A percentile compares a stretch with the other conserved stretches of the same genome.
Conservation (phyloP, 2,888 invertebrate genomes). For the Globia sparganii region DNA sequence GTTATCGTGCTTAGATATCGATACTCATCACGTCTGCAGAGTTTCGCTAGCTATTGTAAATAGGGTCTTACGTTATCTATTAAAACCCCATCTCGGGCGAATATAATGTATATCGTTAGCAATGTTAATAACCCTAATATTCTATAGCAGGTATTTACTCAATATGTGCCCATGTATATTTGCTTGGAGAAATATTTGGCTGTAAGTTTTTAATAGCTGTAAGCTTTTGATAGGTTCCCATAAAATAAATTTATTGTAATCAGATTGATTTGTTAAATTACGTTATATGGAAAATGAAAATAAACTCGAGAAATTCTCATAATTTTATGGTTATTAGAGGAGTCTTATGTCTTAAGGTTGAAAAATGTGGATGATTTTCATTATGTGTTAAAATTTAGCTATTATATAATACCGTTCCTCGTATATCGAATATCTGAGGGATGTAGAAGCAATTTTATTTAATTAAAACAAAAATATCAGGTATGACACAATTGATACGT, state of each 20-base stretch:
- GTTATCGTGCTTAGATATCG: no score
- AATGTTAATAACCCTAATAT: conserved; percentile 25
- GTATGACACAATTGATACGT: no score
- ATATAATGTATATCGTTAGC: conserved; percentile 43
- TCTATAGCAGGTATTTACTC: conserved; percentile 8
- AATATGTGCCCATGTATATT: conserved; percentile 27
- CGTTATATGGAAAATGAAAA: not conserved
- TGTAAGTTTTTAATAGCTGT: not conserved
- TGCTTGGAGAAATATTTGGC: conserved; percentile 4
- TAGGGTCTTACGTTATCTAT: conserved; percentile 19
- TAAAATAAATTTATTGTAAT: not conserved
- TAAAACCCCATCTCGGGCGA: conserved; percentile 39
- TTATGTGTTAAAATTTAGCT: not conserved
- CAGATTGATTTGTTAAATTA: not conserved
- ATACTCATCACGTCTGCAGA: no score
- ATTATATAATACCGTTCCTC: not conserved
- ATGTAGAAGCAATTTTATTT: not conserved
- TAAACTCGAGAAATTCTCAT: not conserved
- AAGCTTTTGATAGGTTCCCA: no score
- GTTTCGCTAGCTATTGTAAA: no score
- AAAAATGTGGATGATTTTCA: not conserved
- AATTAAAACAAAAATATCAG: not conserved
- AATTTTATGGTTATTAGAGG: not conserved
- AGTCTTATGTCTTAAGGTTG: not conserved
- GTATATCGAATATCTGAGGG: not conserved